Evolutionary conservation across 1,140 invertebrate species (phyloP).

Genomic region (Yoshiicerus persimilis): DNA sequence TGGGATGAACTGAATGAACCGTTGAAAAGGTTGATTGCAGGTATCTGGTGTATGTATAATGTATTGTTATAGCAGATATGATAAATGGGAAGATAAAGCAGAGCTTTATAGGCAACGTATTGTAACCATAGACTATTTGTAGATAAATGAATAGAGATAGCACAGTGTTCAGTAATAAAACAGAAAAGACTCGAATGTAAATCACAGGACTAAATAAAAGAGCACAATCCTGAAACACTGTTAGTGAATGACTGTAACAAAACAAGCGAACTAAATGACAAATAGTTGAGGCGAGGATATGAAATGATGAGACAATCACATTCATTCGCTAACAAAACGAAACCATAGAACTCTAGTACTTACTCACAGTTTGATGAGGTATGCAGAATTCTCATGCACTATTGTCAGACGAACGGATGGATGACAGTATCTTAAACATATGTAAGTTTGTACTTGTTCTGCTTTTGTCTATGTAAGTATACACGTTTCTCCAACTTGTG

Average conservation of each 20-base stretch:
- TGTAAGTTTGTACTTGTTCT: not conserved
- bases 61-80: not conserved
- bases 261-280: not conserved
- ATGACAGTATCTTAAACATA: not conserved
- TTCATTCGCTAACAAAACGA: not conserved
- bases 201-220: not conserved
- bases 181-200: not conserved
- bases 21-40: not conserved
- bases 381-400: not conserved
- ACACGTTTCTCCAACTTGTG: no score
- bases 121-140: no score
- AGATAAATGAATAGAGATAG: no score
- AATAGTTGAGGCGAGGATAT: not conserved
- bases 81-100: not conserved
- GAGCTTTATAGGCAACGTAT: no score
- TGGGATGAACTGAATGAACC: not conserved
- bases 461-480: not conserved
- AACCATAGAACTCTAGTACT: not conserved
- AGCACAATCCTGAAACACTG: not conserved
- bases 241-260: not conserved
- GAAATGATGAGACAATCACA: slow-evolving; percentile 10
- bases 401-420: not conserved
- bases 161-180: not conserved
- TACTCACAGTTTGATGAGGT: not conserved
- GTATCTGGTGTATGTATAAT: not conserved